Base-by-base conservation (phyloP, 2,113 vertebrate genomes). In the Bufo bufo region DNA sequence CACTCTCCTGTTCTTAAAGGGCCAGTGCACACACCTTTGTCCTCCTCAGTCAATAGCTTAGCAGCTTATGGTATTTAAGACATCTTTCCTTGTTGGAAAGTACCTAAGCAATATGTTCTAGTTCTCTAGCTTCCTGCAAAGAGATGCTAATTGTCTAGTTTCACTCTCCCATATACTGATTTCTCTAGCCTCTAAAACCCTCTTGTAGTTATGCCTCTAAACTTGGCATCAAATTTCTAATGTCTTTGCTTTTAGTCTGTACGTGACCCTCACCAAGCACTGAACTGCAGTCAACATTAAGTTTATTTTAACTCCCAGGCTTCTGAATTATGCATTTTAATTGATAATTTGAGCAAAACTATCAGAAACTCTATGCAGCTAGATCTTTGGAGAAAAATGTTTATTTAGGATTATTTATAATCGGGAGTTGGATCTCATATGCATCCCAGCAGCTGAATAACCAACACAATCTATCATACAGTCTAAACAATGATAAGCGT, bases 401-500 rank as follows among this genome's bases (percentile, higher is more conserved):
- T 69, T 84, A 84, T 84, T 84, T 50, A 84, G 82, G 82, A 84
- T 84, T 84, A 84, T 69, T 84, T 84, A 54, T 69, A 84, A 71
- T 84, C 63, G 52, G 49, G 45, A 52, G 47, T 4, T 52, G 54
- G 61, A 50, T 84, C 59, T 84, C 19, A 69, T 71, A 84, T 83
- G 82, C 13, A 71, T 69, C 71, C 71, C 50, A 84, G 61, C 82
- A 84, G 63, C 82, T 84, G 82, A 84, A 16, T 50, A 84, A 69
- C 82, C 66, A 52, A 69, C 61, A 83, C 13, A 84, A 66, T 69
- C 82, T 23, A n/a, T 52, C 63, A 52, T 52, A 69, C 63, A 54
- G 82, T 71, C 65, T 69, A 84, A 84, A 84, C 82, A 84, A 69
- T 71, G 65, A 52, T 52, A 8, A 84, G 82, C 49, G n/a, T 54